Conservation (phyloP, 2,113 vertebrate genomes). For the Alligator mississippiensis region DNA sequence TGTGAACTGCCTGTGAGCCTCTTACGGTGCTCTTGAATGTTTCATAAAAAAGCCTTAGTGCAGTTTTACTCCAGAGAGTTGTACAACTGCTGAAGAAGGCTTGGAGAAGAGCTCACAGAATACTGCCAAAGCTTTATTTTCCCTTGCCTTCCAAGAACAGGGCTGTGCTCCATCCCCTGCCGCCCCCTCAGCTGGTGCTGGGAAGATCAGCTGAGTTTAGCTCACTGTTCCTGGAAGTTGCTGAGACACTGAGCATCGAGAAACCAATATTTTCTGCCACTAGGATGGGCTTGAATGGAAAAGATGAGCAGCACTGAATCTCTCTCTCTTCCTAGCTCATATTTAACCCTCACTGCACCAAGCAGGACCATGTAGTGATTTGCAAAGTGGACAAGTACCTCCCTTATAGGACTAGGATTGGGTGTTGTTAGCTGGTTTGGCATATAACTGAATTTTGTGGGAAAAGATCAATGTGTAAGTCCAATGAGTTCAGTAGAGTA, state of each 20-base stretch:
- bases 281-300: conserved; percentile 55
- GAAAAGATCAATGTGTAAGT: neutral
- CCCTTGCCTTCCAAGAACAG: conserved; percentile 76
- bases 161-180: conserved; percentile 67
- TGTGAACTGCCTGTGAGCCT: neutral
- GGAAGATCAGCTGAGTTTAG: conserved; percentile 75
- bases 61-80: conserved; percentile 4
- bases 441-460: neutral
- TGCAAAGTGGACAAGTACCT: neutral
- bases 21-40: neutral
- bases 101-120: conserved; percentile 33
- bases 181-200: conserved; percentile 74
- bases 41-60: conserved; percentile 26
- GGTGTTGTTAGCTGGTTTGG: neutral
- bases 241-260: conserved; percentile 42
- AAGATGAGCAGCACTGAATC: conserved; percentile 60
- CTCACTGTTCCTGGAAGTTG: conserved; percentile 76
- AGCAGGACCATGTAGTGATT: neutral
- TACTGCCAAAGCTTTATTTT: conserved; percentile 69
- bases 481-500: neutral
- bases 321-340: neutral
- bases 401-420: rapidly evolving
- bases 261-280: conserved; percentile 56
- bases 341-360: conserved; percentile 36
- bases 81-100: conserved; percentile 36